Conservation (phyloP, 2,113 vertebrate genomes). For the Parus major region DNA sequence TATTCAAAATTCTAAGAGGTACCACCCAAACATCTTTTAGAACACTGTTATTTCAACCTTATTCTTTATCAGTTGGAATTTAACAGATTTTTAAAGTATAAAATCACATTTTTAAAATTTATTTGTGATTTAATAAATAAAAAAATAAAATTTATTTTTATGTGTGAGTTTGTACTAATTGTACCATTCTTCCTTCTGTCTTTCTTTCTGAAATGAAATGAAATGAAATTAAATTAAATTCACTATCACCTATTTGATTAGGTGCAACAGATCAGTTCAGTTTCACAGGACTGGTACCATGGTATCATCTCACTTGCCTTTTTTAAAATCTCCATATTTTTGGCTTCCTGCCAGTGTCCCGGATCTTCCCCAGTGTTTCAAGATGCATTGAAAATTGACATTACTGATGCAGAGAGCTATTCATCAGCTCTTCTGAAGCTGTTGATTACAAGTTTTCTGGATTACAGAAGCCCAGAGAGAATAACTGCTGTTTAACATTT, state of each 20-base stretch:
- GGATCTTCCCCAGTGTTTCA: background rate
- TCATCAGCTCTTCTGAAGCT: constrained; percentile 22
- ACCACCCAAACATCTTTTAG: background rate
- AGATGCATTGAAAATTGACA: constrained; percentile 2
- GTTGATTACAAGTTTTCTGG: background rate
- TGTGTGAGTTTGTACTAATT: background rate
- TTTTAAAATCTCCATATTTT: background rate
- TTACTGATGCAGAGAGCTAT: background rate
- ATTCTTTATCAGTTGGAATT: background rate
- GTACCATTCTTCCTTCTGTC: background rate
- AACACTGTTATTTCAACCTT: background rate
- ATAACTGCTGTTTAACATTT: background rate
- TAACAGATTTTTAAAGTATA: background rate
- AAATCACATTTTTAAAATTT: background rate
- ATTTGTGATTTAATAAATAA: too few species aligned
- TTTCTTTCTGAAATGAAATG: background rate
- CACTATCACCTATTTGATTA: background rate
- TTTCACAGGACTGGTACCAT: background rate
- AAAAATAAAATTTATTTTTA: too few species aligned
- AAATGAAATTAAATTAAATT: background rate
- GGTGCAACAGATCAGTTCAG: background rate
- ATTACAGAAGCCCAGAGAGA: background rate
- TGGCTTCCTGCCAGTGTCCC: background rate
- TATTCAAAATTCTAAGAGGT: background rate
- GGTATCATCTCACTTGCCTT: background rate